Evolutionary conservation across 2,888 invertebrate genomes (phyloP), one percentile per base, ranked within the genome.

Genomic region (Tribolium freemani): DNA sequence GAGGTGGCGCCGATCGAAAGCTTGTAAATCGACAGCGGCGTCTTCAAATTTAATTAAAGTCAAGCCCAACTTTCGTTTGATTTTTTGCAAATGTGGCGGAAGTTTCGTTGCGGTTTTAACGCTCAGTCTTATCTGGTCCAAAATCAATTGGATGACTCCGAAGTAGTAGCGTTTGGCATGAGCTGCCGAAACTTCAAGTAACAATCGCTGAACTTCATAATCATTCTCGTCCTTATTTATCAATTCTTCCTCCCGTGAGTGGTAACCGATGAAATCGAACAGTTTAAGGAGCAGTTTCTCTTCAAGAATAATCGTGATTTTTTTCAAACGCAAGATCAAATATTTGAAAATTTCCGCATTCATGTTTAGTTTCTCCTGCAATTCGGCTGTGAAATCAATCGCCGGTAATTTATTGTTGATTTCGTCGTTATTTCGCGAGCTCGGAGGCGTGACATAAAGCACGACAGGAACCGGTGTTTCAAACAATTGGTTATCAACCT

Each of bases 41-140:
- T 99, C 97, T 88, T 99, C 99, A 87, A 99, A 99, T 84, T 95
- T 94, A 78, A 99, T 94, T 69, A 99, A 89, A 50, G 95, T 96
- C 50, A 98, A 88, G 0, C 96, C 96, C 64, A 97, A 89, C 75
- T 93, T 92, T 73, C 94, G 91, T 88, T 98, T 98, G 67, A 98
- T 91, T 74, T 89, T 89, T 73, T 91, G 90, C 74, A 99, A 89
- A 80, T 94, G 92, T 0, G 90, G 86, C 0, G 93, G 90, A 71
- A 99, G 88, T 86, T 96, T 96, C 0, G 56, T 53, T 77, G 91
- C 92, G 20, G 98, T 99, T 76, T 94, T 90, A 84, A 98, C 96
- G 83, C 96, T 96, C 72, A 99, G 88, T 1, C 94, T 92, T 60
- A 98, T 92, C 91, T 95, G 86, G 48, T 85, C 85, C 0, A 85